A percentile compares a stretch with the other conserved stretches of the same genome.
Conservation (phyloP, 2,888 invertebrate species). For the Itoplectis maculator region DNA sequence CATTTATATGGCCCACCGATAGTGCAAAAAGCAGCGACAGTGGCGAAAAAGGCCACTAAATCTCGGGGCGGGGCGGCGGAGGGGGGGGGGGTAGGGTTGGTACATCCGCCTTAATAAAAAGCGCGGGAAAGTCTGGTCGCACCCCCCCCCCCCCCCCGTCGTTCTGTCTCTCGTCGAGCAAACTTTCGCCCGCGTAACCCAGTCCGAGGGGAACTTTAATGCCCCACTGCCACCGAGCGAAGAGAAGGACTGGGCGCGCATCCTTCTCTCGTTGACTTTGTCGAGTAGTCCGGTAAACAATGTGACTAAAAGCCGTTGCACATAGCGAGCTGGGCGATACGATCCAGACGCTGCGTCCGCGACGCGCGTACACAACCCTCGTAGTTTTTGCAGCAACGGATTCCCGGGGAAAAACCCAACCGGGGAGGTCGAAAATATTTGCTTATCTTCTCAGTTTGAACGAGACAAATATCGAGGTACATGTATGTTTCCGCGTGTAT, state of each 20-base stretch:
- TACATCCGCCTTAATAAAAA: constrained; percentile 12
- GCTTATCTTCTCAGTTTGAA: constrained; percentile 36
- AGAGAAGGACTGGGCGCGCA: neutral
- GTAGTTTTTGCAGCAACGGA: constrained; percentile 17
- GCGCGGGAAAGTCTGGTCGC: neutral
- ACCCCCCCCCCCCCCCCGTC: neutral
- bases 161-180: neutral
- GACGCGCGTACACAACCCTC: neutral
- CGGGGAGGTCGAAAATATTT: constrained; percentile 28
- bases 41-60: neutral
- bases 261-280: constrained; percentile 12
- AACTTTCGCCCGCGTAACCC: constrained; percentile 6
- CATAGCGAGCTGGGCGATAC: neutral
- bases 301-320: constrained; percentile 23
- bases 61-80: too few relatives aligned
- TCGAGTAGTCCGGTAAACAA: constrained; percentile 28
- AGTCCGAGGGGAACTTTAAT: constrained; percentile 20
- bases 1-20: neutral
- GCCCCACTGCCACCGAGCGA: constrained; percentile 1
- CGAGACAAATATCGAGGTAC: neutral
- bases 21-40: neutral
- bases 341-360: neutral
- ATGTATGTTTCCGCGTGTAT: neutral
- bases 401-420: constrained; percentile 23
- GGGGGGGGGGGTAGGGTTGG: too few relatives aligned